Evolutionary conservation across 2,797 vertebrate species (phyloP).

Genomic region (Merluccius polli): DNA sequence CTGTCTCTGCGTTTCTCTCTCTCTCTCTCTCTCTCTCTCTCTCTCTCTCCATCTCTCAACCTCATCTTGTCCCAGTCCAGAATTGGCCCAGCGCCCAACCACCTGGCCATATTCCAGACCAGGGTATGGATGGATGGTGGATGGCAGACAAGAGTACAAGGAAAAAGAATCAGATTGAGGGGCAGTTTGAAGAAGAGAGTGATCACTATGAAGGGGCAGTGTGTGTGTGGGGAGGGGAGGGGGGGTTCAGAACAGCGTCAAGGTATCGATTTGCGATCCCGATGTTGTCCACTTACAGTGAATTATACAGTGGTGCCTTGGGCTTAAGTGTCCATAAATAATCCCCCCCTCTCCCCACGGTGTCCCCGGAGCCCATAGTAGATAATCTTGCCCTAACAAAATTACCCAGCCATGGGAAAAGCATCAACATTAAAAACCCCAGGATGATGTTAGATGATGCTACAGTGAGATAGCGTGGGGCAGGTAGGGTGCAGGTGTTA

Average conservation of each 20-base stretch:
- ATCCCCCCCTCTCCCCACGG: slow-evolving; percentile 35
- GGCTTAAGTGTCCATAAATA: slow-evolving; percentile 75
- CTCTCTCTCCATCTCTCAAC: not conserved
- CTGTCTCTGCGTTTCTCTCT: not conserved
- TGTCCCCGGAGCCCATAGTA: slow-evolving; percentile 46
- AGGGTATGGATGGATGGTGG: not conserved
- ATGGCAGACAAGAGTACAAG: not conserved
- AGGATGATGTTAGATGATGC: not conserved
- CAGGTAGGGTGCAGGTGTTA: not conserved
- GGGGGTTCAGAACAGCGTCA: slow-evolving; percentile 37
- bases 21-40: not conserved
- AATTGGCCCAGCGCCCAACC: not conserved
- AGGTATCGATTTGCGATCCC: slow-evolving; percentile 74
- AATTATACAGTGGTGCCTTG: slow-evolving; percentile 67
- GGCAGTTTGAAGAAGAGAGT: not conserved
- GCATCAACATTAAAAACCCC: slow-evolving; percentile 36
- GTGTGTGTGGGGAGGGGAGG: not conserved
- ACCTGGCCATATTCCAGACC: not conserved
- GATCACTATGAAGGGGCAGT: not conserved
- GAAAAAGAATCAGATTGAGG: not conserved
- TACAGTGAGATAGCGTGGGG: not conserved
- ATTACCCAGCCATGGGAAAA: slow-evolving; percentile 49
- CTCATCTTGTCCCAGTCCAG: not conserved
- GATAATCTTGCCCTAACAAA: slow-evolving; percentile 60
- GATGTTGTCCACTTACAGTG: slow-evolving; percentile 73